Evolutionary conservation across 2,797 vertebrate genomes (phyloP).

Genomic region (Chiroxiphia lanceolata): DNA sequence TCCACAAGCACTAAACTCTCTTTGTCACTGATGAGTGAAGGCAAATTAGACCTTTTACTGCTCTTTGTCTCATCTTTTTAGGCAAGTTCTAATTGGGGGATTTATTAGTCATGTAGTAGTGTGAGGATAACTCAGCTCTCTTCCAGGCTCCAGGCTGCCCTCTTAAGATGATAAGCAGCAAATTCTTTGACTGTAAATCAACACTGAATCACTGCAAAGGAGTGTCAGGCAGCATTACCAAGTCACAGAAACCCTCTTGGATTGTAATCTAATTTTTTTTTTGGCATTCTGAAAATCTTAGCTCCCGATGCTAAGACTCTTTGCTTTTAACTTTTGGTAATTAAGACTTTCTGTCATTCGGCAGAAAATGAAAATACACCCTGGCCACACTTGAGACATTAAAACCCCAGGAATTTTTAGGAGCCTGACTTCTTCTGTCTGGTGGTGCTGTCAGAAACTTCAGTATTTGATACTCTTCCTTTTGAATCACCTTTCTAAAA

Average conservation of each 20-base stretch:
- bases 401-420: not conserved
- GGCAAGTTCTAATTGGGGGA: not conserved
- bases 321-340: not conserved
- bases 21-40: rapidly evolving
- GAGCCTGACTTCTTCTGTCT: not conserved
- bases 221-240: not conserved
- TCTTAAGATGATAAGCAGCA: constrained; percentile 41
- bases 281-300: not conserved
- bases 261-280: not conserved
- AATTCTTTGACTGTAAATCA: not conserved
- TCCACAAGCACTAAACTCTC: not conserved
- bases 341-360: not conserved
- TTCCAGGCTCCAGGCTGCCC: constrained; percentile 58
- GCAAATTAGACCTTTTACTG: not conserved
- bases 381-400: not conserved
- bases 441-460: not conserved
- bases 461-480: not conserved
- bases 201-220: not conserved
- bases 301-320: not conserved
- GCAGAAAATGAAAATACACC: not conserved
- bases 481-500: not conserved
- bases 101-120: not conserved
- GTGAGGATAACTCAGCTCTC: not conserved
- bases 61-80: not conserved
- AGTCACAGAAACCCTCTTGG: not conserved